phyloP scores from a whole-genome alignment of 2,113 vertebrate genomes.

The Raja brachyura region DNA sequence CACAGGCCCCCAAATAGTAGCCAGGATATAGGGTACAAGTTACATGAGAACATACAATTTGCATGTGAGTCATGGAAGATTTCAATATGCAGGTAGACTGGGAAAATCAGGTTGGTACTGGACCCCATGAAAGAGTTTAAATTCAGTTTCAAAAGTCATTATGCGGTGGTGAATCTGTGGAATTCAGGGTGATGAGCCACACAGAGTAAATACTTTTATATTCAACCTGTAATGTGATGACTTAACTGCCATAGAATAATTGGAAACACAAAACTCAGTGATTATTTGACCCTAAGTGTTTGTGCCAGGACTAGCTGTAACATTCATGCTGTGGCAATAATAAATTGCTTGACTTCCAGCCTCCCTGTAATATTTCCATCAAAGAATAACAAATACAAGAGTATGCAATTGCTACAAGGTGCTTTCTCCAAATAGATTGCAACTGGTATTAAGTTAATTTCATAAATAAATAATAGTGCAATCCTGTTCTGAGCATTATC shows the following conservation, averaged over 20 bases:
- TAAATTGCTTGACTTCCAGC: neutral
- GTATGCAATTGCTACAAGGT: neutral
- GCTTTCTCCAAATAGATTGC: neutral
- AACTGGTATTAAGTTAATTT: neutral
- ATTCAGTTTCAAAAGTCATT: too few relatives aligned
- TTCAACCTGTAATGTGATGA: neutral
- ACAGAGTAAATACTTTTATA: neutral
- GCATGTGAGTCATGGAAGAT: too few relatives aligned
- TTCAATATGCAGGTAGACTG: too few relatives aligned
- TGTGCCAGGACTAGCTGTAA: neutral
- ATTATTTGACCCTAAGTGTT: neutral
- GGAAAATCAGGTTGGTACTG: too few relatives aligned
- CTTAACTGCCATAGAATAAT: neutral
- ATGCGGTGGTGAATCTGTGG: too few relatives aligned
- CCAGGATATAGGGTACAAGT: too few relatives aligned
- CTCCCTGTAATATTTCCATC: neutral
- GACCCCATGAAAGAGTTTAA: too few relatives aligned
- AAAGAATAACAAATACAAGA: neutral
- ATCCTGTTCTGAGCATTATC: neutral
- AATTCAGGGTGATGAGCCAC: neutral
- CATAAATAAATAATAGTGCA: neutral
- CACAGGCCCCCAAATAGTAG: too few relatives aligned
- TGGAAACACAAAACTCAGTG: neutral
- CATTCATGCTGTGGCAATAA: neutral
- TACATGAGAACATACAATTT: too few relatives aligned